Conservation (phyloP, 2,888 invertebrate species). For the Machimus atricapillus region DNA sequence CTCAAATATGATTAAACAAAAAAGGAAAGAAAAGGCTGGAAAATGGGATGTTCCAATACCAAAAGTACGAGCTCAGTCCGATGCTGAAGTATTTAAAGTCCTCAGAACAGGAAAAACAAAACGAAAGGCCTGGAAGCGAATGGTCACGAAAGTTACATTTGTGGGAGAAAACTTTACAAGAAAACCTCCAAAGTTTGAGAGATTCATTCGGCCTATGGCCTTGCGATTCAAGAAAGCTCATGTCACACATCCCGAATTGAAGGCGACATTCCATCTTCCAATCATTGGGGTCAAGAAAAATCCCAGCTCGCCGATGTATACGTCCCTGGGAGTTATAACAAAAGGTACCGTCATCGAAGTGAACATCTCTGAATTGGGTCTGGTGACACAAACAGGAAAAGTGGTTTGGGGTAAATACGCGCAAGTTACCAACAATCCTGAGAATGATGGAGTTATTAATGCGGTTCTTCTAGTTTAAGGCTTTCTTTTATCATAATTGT, state of each 20-base stretch:
- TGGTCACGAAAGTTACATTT: conserved; percentile 98
- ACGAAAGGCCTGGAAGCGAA: conserved; percentile 97
- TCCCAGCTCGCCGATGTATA: conserved; percentile 97
- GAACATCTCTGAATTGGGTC: conserved; percentile 96
- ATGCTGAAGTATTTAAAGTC: conserved; percentile 95
- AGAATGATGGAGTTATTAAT: conserved; percentile 99
- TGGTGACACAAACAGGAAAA: conserved; percentile 98
- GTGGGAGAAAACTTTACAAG: conserved; percentile 98
- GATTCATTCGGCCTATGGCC: conserved; percentile 98
- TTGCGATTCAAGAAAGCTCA: conserved; percentile 96
- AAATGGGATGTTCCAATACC: conserved; percentile 99
- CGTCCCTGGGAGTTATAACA: conserved; percentile 95
- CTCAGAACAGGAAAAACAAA: conserved; percentile 90
- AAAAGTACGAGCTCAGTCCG: conserved; percentile 95
- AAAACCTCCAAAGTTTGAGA: conserved; percentile 98
- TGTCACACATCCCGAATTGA: conserved; percentile 98
- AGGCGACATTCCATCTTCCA: conserved; percentile 96
- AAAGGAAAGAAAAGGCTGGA: conserved; percentile 98
- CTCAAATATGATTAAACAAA: conserved; percentile 99
- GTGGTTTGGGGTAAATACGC: conserved; percentile 99
- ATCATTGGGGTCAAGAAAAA: conserved; percentile 99
- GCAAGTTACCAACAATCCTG: conserved; percentile 99
- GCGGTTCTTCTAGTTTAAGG: conserved; percentile 92
- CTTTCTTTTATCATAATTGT: conserved; percentile 29
- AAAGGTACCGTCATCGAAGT: conserved; percentile 98